These are phyloP conservation scores for Phrynocephalus forsythii DNA, from an alignment of 2,797 vertebrate species.

Conservation along the genomic window DNA sequence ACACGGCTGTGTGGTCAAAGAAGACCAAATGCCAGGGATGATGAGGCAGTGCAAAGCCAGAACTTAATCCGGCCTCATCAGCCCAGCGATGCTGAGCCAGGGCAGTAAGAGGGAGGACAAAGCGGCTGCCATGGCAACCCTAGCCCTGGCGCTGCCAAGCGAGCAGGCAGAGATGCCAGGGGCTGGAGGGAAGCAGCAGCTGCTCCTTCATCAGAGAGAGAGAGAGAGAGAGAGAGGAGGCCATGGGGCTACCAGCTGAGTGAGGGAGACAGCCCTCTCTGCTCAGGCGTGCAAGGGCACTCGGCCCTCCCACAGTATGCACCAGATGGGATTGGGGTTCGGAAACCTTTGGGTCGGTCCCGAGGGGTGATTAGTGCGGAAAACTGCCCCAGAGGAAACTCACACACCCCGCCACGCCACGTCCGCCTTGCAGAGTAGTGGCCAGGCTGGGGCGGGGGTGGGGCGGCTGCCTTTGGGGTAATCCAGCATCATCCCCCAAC, in stretches of 20 bases:
- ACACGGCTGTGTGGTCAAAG: too few species aligned
- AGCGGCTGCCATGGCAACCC: slow-evolving; percentile 54
- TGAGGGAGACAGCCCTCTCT: too few species aligned
- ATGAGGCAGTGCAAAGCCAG: slow-evolving; percentile 16
- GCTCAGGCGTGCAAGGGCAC: too few species aligned
- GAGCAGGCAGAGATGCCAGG: slow-evolving; percentile 16
- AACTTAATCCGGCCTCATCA: not conserved
- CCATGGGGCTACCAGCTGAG: too few species aligned
- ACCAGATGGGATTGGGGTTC: not conserved
- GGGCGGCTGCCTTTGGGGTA: too few species aligned
- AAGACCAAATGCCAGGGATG: not conserved
- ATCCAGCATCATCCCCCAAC: too few species aligned
- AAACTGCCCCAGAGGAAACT: not conserved
- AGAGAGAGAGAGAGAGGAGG: too few species aligned
- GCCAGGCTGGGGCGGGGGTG: too few species aligned
- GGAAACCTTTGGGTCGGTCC: not conserved
- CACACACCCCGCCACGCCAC: too few species aligned
- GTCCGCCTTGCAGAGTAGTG: too few species aligned
- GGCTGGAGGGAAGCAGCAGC: not conserved
- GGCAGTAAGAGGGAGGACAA: not conserved
- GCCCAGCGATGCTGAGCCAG: too few species aligned
- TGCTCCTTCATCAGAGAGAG: not conserved
- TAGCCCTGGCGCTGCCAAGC: slow-evolving; percentile 32
- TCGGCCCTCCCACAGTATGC: too few species aligned
- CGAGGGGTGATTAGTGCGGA: not conserved